A percentile compares a stretch with the other conserved stretches of the same genome.
Evolutionary conservation across 2,113 vertebrate genomes (phyloP).

Genomic region (Oreochromis aureus): DNA sequence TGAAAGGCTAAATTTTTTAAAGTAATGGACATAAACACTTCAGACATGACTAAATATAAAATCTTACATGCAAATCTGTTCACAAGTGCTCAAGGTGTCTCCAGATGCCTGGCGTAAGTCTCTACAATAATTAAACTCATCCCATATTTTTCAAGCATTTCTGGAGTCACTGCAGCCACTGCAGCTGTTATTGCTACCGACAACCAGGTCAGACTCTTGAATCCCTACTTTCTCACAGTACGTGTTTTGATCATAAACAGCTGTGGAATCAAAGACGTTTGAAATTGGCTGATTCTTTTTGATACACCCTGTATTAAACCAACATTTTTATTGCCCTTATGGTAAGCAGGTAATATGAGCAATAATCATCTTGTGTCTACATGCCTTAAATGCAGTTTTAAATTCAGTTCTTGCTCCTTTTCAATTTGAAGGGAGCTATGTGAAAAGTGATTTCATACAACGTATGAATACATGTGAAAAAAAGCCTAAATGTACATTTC

Average conservation of each 20-base stretch:
- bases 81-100: neutral
- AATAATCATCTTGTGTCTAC: neutral
- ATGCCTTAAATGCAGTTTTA: neutral
- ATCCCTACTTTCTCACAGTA: neutral
- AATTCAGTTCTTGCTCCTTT: rapidly evolving
- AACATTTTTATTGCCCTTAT: neutral
- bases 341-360: neutral
- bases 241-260: neutral
- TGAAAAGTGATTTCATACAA: neutral
- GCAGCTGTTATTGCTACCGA: neutral
- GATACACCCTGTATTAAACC: neutral
- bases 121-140: rapidly evolving
- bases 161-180: neutral
- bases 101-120: rapidly evolving
- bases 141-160: rapidly evolving
- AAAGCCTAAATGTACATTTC: neutral
- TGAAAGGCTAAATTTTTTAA: rapidly evolving
- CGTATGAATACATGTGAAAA: neutral
- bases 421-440: neutral
- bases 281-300: neutral
- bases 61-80: neutral
- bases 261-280: neutral
- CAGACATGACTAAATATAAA: neutral
- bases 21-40: neutral
- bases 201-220: neutral